Evolutionary conservation across 2,888 invertebrate genomes (phyloP), one percentile per base, ranked within the genome.

Genomic region (Hypsopygia costalis): DNA sequence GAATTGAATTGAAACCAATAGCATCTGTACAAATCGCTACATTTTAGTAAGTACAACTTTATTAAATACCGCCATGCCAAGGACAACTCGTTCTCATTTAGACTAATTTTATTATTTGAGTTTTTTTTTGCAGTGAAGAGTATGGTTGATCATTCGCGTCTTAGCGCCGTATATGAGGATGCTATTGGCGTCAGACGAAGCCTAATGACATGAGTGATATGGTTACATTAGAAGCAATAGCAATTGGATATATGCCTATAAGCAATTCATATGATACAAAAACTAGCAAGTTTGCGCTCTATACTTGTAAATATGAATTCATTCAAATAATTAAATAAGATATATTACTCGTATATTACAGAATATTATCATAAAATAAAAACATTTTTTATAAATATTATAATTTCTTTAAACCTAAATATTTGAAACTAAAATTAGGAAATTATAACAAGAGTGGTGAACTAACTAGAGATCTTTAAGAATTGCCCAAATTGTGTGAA

Each of bases 341-440:
- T 75, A 75, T 77, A 77, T 75, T 78, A 81, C 71, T 79, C 70
- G 62, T 80, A 76, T 75, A 65, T 72, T 78, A 77, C 76, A 80
- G 61, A 64, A 65, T 66, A 66, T 66, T 62, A 69, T 64, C 52
- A 62, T 74, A 69, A 69, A 74, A 74, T 71, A 77, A 79, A 76
- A 76, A 62, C 65, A 63, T 67, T 67, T 61, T 66, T 57, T 65
- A 77, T 79, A 81, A 76, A 81, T 81, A 80, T 71, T 67, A 71
- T 66, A 69, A 63, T 70, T 52, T 66, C 52, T 62, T 71, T 74
- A 64, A 64, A 69, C 64, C 72, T 74, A 74, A 61, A 51, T 34
- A 44, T 58, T 55, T 54, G 55, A 43, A 50, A 51, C 43, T 50
- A 67, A 62, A 60, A 62, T 55, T 64, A n/a, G 16, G 58, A 66